These are phyloP conservation scores for Drosophila putrida DNA, from an alignment of 2,888 invertebrate species.

Conservation along the genomic window DNA sequence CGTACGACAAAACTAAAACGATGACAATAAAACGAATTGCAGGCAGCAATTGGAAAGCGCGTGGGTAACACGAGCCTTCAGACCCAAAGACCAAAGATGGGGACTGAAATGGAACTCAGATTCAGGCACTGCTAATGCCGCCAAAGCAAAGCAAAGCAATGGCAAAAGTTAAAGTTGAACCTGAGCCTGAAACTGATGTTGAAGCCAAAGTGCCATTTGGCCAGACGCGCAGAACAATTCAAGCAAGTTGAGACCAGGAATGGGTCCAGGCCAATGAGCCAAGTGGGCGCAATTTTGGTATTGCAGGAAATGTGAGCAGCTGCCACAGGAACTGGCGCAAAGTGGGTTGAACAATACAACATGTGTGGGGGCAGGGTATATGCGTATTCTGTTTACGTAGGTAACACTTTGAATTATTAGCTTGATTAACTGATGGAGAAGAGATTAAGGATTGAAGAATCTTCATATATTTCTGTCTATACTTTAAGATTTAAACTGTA, in stretches of 20 bases:
- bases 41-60: conserved; percentile 67
- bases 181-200: conserved; percentile 9
- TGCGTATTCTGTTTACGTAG: conserved; percentile 19
- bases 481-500: no score
- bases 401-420: conserved; percentile 11
- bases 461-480: neutral
- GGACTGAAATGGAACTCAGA: conserved; percentile 1
- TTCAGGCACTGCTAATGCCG: conserved; percentile 14
- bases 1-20: conserved; percentile 78
- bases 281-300: conserved; percentile 75
- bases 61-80: conserved; percentile 79
- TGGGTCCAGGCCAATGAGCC: conserved; percentile 68
- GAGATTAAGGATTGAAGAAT: neutral
- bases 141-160: conserved; percentile 11
- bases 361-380: conserved; percentile 14
- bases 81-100: conserved; percentile 9
- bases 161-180: conserved; percentile 2
- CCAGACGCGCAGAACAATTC: conserved; percentile 37
- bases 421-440: conserved; percentile 19
- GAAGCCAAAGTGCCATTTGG: conserved; percentile 49
- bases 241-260: conserved; percentile 22
- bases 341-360: conserved; percentile 43
- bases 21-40: conserved; percentile 77
- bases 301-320: conserved; percentile 68
- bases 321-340: conserved; percentile 62